A percentile compares a stretch with the other conserved stretches of the same genome.
These are phyloP conservation scores for Malurus cyaneus DNA, from an alignment of 2,113 vertebrate species.

Conservation along the genomic window DNA sequence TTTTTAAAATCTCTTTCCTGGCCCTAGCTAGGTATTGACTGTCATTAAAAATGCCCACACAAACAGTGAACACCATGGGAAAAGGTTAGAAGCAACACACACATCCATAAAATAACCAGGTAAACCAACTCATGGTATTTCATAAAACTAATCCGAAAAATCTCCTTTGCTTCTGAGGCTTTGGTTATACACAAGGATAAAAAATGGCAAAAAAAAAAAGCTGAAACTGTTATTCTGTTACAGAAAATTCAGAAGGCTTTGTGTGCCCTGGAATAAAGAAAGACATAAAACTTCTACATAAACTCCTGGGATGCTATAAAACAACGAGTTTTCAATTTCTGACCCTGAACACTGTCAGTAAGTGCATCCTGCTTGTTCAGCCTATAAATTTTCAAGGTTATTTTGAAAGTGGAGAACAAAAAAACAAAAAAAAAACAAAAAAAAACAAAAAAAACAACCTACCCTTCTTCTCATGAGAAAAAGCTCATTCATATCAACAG, in stretches of 20 bases:
- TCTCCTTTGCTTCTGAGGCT: background rate
- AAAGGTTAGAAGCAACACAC: background rate
- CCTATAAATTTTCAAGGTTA: conserved; percentile 56
- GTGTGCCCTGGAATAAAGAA: conserved; percentile 2
- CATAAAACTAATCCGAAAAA: background rate
- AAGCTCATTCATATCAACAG: background rate
- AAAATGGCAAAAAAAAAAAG: background rate
- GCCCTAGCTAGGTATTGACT: background rate
- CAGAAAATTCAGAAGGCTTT: background rate
- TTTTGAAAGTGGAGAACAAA: conserved; percentile 25
- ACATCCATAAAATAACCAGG: background rate
- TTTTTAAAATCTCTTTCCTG: background rate
- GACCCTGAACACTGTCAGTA: conserved; percentile 9
- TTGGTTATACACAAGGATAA: background rate
- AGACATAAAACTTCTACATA: conserved; percentile 27
- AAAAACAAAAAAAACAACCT: too few species aligned
- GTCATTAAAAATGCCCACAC: background rate
- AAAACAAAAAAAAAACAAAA: background rate
- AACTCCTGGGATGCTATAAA: conserved; percentile 45
- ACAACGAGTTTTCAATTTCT: conserved; percentile 1
- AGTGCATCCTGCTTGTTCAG: background rate
- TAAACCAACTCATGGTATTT: background rate
- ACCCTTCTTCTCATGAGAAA: background rate
- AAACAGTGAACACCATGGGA: background rate
- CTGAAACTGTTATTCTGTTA: background rate